These are phyloP conservation scores for Eupleurogrammus muticus DNA, from an alignment of 2,797 vertebrate genomes.

Conservation along the genomic window DNA sequence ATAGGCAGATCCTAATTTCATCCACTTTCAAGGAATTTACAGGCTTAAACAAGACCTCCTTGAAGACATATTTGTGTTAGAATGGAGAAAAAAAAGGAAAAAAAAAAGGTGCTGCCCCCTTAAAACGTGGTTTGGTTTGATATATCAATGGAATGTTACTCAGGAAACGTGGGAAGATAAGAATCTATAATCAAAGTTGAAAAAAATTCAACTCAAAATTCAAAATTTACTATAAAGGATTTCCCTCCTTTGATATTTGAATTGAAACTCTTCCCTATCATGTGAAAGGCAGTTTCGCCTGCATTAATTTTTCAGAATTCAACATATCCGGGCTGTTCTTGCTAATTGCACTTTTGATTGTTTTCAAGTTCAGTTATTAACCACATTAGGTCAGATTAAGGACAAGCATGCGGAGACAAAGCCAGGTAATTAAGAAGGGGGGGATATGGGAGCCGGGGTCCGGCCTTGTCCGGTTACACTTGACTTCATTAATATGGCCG, in stretches of 20 bases:
- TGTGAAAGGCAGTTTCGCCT: conserved; percentile 38
- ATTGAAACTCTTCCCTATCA: conserved; percentile 1
- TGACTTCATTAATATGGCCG: conserved; percentile 78
- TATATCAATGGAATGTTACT: conserved; percentile 54
- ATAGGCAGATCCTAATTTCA: conserved; percentile 77
- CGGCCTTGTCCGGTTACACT: conserved; percentile 60
- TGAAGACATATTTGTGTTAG: conserved; percentile 69
- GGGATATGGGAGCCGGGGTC: conserved; percentile 58
- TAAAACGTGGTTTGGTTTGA: conserved; percentile 46
- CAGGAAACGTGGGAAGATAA: conserved; percentile 44
- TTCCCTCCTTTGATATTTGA: conserved; percentile 9
- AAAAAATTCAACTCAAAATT: conserved; percentile 36
- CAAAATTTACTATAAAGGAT: conserved; percentile 29
- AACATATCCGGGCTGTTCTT: conserved; percentile 63
- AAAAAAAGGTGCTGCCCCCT: conserved; percentile 41
- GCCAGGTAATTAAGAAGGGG: conserved; percentile 79
- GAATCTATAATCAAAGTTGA: conserved; percentile 58
- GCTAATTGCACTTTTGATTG: conserved; percentile 81
- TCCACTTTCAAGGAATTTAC: conserved; percentile 79
- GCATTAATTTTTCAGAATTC: conserved; percentile 61
- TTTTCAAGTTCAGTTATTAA: conserved; percentile 79
- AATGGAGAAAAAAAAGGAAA: conserved; percentile 29
- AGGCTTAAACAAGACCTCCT: conserved; percentile 75
- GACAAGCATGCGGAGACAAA: conserved; percentile 78
- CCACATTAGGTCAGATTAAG: conserved; percentile 86